These are phyloP conservation scores for Nematostella vectensis DNA, from an alignment of 92 coral and sea anemone species.

Conservation along the genomic window DNA sequence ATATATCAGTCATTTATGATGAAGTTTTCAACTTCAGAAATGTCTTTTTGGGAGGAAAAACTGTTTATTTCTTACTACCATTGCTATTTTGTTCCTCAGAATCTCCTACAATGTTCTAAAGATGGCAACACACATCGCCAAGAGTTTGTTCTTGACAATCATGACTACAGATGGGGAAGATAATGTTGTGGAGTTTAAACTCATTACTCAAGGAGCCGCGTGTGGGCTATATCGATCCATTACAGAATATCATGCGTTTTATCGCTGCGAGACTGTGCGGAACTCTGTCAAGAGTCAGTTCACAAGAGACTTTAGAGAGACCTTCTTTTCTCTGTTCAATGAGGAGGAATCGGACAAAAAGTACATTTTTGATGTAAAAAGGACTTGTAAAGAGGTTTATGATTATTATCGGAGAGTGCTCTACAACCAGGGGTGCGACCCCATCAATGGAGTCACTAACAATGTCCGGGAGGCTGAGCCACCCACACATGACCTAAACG, in stretches of 20 bases:
- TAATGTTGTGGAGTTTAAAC: slow-evolving; percentile 44
- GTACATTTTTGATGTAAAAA: slow-evolving; percentile 90
- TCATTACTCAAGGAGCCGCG: slow-evolving; percentile 67
- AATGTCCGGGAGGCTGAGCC: not conserved
- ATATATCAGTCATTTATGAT: no score
- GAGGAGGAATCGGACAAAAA: slow-evolving; percentile 94
- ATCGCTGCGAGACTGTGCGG: slow-evolving; percentile 95
- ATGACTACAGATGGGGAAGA: slow-evolving; percentile 40
- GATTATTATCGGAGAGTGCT: slow-evolving; percentile 82
- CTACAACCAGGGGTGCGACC: slow-evolving; percentile 71
- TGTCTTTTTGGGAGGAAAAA: no score
- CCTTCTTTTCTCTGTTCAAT: slow-evolving; percentile 78
- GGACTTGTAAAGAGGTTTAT: slow-evolving; percentile 86
- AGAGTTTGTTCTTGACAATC: slow-evolving; percentile 46
- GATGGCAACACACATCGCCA: slow-evolving; percentile 75
- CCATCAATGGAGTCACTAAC: slow-evolving; percentile 32
- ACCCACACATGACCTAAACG: not conserved
- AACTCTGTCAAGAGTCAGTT: slow-evolving; percentile 77
- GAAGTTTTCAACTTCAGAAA: no score
- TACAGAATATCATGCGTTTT: slow-evolving; percentile 96
- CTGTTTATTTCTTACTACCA: no score
- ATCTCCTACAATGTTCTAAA: slow-evolving; percentile 64
- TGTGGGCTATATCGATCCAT: slow-evolving; percentile 87
- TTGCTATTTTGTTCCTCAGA: slow-evolving; percentile 33
- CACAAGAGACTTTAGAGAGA: slow-evolving; percentile 92